Percentiles rank a stretch among this genome's conserved stretches.
Evolutionary conservation across 1,140 invertebrate genomes (phyloP).

Genomic region (Zaprionus davidi): DNA sequence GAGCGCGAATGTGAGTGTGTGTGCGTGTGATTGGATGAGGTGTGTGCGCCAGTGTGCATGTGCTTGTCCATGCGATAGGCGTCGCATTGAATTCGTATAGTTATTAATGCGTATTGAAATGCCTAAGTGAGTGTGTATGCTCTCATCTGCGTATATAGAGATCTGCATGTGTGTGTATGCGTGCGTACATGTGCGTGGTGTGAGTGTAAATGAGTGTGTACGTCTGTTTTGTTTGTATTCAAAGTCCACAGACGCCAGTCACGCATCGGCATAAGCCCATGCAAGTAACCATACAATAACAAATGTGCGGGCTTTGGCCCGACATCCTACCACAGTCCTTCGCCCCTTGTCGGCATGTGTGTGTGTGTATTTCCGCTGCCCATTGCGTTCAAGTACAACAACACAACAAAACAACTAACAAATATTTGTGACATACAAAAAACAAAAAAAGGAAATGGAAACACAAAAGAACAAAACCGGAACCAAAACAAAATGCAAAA

Average conservation of each 20-base stretch:
- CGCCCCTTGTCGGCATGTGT: background rate
- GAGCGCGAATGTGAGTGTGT: slow-evolving; percentile 18
- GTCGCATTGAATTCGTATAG: slow-evolving; percentile 80
- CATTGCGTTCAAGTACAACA: slow-evolving; percentile 57
- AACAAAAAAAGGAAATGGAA: slow-evolving; percentile 29
- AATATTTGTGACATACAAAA: slow-evolving; percentile 65
- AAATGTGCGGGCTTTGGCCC: slow-evolving; percentile 45
- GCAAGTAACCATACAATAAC: slow-evolving; percentile 55
- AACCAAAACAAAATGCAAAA: slow-evolving; percentile 51
- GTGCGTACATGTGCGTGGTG: slow-evolving; percentile 35
- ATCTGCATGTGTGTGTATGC: slow-evolving; percentile 37
- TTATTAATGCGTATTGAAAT: slow-evolving; percentile 82
- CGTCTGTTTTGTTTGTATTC: slow-evolving; percentile 77
- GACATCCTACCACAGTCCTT: slow-evolving; percentile 23
- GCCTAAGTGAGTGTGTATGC: slow-evolving; percentile 45
- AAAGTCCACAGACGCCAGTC: slow-evolving; percentile 79
- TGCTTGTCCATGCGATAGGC: slow-evolving; percentile 41
- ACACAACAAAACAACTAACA: slow-evolving; percentile 72
- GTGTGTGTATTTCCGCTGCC: slow-evolving; percentile 41
- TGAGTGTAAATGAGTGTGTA: slow-evolving; percentile 36
- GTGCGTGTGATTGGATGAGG: slow-evolving; percentile 28
- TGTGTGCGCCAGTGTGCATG: slow-evolving; percentile 20
- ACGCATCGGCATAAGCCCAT: slow-evolving; percentile 77
- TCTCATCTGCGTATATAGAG: slow-evolving; percentile 5
- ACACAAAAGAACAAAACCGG: slow-evolving; percentile 22